Percentiles rank a stretch among this genome's conserved stretches.
These are phyloP conservation scores for Sylvietta virens DNA, from an alignment of 2,113 vertebrate species.

Conservation along the genomic window DNA sequence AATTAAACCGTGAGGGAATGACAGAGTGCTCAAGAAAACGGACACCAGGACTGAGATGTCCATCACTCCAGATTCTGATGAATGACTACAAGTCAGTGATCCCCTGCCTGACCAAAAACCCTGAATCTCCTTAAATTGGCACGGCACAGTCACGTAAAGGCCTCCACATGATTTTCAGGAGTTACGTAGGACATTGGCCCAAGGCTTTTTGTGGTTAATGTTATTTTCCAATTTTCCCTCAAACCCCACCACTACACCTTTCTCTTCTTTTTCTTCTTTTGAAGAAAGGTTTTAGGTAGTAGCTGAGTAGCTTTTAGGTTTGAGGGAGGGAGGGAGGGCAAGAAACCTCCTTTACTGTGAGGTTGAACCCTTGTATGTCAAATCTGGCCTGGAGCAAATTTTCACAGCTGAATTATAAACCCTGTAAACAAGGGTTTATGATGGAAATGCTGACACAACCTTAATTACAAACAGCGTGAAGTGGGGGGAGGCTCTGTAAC, in stretches of 20 bases:
- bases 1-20: background rate
- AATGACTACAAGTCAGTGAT: background rate
- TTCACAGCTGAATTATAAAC: slow-evolving; percentile 65
- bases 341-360: slow-evolving; percentile 7
- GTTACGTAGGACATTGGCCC: background rate
- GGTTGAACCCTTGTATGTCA: slow-evolving; percentile 47
- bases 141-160: rapidly evolving
- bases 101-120: background rate
- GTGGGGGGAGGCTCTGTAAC: slow-evolving; percentile 34
- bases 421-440: slow-evolving; percentile 55
- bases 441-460: slow-evolving; percentile 60
- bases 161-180: rapidly evolving
- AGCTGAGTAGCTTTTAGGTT: background rate
- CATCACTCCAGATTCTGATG: background rate
- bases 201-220: background rate
- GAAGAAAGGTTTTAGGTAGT: background rate
- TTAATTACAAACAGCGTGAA: slow-evolving; percentile 61
- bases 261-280: background rate
- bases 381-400: slow-evolving; percentile 54
- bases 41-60: background rate
- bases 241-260: background rate
- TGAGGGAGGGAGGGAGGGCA: background rate
- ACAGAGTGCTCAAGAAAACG: background rate
- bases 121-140: background rate
- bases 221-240: background rate